phyloP scores from a whole-genome alignment of 2,797 vertebrate species.

The Danio choprae region DNA sequence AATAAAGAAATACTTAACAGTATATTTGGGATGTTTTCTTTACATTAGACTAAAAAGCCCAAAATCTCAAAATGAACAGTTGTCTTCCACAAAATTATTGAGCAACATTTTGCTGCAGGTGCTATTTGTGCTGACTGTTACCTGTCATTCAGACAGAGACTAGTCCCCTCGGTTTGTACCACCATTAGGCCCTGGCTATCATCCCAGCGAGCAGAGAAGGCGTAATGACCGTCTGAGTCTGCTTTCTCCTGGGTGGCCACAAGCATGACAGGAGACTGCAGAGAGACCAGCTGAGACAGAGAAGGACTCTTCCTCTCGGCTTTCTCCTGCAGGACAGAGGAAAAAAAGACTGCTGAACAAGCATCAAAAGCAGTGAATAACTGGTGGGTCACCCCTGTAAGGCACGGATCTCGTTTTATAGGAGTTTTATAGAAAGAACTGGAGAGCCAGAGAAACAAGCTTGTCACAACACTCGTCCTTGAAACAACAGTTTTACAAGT shows the following conservation, averaged over 20 bases:
- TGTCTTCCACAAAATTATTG: background rate
- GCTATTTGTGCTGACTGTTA: slow-evolving; percentile 58
- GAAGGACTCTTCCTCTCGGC: slow-evolving; percentile 59
- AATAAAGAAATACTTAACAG: too few relatives aligned
- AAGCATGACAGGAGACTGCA: slow-evolving; percentile 73
- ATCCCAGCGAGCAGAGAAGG: slow-evolving; percentile 66
- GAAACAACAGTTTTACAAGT: slow-evolving; percentile 32
- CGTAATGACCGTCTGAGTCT: slow-evolving; percentile 64
- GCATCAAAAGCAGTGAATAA: slow-evolving; percentile 28
- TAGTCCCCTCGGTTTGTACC: slow-evolving; percentile 63
- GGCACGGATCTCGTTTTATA: slow-evolving; percentile 13
- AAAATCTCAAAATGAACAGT: too few relatives aligned
- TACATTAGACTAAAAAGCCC: too few relatives aligned
- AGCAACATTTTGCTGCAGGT: background rate
- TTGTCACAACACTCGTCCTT: background rate
- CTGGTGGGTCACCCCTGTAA: slow-evolving; percentile 5
- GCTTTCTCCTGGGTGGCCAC: slow-evolving; percentile 71
- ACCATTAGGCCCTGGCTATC: slow-evolving; percentile 71
- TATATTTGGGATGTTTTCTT: too few relatives aligned
- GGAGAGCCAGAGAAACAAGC: background rate
- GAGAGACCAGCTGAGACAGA: slow-evolving; percentile 76
- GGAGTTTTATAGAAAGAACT: background rate
- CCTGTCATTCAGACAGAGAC: slow-evolving; percentile 76
- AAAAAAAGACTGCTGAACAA: slow-evolving; percentile 14
- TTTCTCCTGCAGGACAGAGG: slow-evolving; percentile 66